These are phyloP conservation scores for Phyllotis vaccarum DNA, from an alignment of 2,797 vertebrate genomes.

Conservation along the genomic window DNA sequence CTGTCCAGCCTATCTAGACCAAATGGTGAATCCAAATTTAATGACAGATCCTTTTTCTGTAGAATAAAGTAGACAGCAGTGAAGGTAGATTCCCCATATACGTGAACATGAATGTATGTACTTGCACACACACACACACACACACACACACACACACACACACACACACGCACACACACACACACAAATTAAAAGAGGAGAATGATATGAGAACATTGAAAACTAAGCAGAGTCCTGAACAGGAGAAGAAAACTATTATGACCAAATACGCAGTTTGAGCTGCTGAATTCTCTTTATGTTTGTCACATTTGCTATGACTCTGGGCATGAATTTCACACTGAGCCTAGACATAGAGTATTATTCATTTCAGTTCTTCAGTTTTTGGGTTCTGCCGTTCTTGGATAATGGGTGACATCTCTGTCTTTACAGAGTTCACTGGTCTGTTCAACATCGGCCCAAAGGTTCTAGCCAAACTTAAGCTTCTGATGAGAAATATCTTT, in stretches of 20 bases:
- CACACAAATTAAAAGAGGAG: neutral
- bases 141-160: neutral
- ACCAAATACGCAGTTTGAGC: neutral
- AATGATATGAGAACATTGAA: constrained; percentile 9
- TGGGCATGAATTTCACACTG: neutral
- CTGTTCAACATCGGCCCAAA: constrained; percentile 51
- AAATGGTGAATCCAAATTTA: neutral
- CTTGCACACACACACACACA: neutral
- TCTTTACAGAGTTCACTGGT: neutral
- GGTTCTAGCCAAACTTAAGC: constrained; percentile 20
- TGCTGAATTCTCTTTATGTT: neutral
- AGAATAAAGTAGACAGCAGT: neutral
- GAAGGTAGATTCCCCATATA: neutral
- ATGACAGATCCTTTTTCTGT: neutral
- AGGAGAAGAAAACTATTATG: neutral
- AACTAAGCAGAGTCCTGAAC: neutral
- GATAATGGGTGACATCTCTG: neutral
- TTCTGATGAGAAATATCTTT: constrained; percentile 73
- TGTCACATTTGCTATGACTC: neutral
- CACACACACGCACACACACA: neutral
- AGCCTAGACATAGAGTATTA: neutral
- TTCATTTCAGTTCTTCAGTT: neutral
- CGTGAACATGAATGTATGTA: neutral
- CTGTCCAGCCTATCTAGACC: neutral
- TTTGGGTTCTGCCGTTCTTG: neutral